Conservation (phyloP, 2,797 vertebrate species). For the Takifugu rubripes region DNA sequence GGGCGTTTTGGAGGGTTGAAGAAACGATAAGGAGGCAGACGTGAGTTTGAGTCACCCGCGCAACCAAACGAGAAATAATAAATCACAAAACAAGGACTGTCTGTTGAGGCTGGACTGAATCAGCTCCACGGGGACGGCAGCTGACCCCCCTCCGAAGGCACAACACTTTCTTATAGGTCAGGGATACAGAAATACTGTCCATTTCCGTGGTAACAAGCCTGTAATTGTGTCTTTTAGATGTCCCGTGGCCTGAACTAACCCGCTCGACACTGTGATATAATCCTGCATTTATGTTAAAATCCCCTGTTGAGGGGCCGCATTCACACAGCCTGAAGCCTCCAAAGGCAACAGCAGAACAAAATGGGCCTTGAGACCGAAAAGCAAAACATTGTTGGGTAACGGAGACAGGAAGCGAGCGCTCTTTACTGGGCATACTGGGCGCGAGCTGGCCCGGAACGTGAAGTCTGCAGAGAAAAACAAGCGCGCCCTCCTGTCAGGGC, state of each 20-base stretch:
- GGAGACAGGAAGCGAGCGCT: constrained; percentile 4
- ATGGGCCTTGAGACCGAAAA: constrained; percentile 2
- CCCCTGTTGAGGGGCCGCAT: constrained; percentile 30
- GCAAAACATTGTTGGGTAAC: constrained; percentile 3
- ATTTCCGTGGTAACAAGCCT: constrained; percentile 36
- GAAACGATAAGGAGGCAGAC: constrained; percentile 1
- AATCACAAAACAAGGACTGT: constrained; percentile 19
- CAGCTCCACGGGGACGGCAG: constrained; percentile 6
- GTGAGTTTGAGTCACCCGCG: constrained; percentile 7
- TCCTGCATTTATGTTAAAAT: constrained; percentile 42
- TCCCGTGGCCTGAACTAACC: constrained; percentile 29
- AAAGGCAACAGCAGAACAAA: constrained; percentile 13
- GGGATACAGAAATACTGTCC: constrained; percentile 25
- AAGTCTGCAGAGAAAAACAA: no score
- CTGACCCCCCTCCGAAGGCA: constrained; percentile 28
- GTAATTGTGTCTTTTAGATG: constrained; percentile 45
- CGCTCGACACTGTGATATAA: constrained; percentile 37
- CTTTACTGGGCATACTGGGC: background rate
- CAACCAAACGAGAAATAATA: background rate
- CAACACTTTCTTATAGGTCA: background rate
- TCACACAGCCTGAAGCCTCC: constrained; percentile 27
- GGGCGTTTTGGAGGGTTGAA: background rate
- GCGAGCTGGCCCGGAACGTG: no score
- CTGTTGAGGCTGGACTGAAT: constrained; percentile 6
- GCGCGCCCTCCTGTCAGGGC: no score